Base-by-base conservation (phyloP, 2,888 invertebrate genomes). In the Blomia tropicalis region DNA sequence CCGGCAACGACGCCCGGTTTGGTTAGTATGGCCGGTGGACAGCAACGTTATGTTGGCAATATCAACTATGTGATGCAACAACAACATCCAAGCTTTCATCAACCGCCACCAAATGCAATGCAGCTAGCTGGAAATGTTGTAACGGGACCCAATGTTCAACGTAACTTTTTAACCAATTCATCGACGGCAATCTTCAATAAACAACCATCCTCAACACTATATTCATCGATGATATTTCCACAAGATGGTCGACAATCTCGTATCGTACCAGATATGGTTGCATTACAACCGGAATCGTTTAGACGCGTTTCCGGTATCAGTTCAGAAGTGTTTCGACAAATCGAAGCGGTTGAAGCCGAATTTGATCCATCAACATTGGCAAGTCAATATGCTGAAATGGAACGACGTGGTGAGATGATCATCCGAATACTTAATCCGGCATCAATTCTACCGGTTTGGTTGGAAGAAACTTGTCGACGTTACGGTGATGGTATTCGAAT, bases 251-350 rank as follows among this genome's bases (percentile, higher is more conserved):
- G 51, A 81, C 83, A 72, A 81, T 81, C 71, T 83, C 83, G 71
- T 83, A 60, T 47, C 29, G 51, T 66, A 63, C 67, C 67, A 7
- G 68, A 67, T 41, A 68, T 70, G 79, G 79, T 90, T 76, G 90
- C 90, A 78, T 87, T 89, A 70, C 90, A 91, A 78, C 56, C 56
- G 4, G 56, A 56, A 4, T 7, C 2, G 23, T 91, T 91, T 79
- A 82, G 90, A 73, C 91, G 90, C 82, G 90, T 91, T 74, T 90
- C 90, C 76, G 91, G 91, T 73, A 91, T 91, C 73, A 89, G 89
- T 76, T 87, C 87, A 74, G 91, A 91, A 79, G 90, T 91, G 77
- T 92, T 91, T 81, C 85, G 89, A 72, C 90, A 91, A 81, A 87
- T 92, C 82, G 90, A 92, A 79, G 86, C 88, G 73, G 87, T 91